Evolutionary conservation across 2,113 vertebrate species (phyloP), one percentile per base, ranked within the genome.

Genomic region (Ornithorhynchus anatinus): DNA sequence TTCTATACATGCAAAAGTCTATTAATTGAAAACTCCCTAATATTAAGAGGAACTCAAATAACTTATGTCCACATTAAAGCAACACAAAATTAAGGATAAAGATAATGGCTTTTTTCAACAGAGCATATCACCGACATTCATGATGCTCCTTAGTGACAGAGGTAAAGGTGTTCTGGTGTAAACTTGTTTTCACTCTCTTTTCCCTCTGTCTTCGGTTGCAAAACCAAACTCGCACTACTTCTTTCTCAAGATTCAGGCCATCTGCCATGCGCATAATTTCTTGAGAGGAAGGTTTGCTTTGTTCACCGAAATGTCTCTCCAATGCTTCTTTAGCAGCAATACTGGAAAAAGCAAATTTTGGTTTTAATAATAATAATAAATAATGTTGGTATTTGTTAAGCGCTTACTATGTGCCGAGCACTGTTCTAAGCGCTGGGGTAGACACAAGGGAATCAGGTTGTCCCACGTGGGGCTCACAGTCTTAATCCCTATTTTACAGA

Each of bases 191-290:
- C 67, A 99, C 97, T 36, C 98, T 93, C 82, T 99, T 99, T 87
- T 99, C 97, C 69, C 96, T 90, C 69, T 99, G 98, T 62, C 98
- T 95, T 44, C 97, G 92, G 85, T 99, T 99, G 88, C 98, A 99
- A 93, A 99, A 99, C 98, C 98, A 99, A 62, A 99, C 98, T 82
- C 98, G 93, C 36, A 99, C 97, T 29, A 99, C 98, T 90, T 99
- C 98, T 79, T 99, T 99, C 86, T 99, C 98, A 53, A 99, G 93
- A 70, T 96, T 97, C 54, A 99, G 94, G 33, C 96, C 94, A 79
- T 98, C 97, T 5, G 98, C 97, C 92, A 99, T 96, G 35, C 96
- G 89, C 78, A 97, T 93, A 38, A 99, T 98, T 89, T 99, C 98
- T 67, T 99, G 97, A 27, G 98, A 99, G 16, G 98, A 98, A 0